Conservation (phyloP, 2,797 vertebrate genomes). For the Pangasius mekongensis region DNA sequence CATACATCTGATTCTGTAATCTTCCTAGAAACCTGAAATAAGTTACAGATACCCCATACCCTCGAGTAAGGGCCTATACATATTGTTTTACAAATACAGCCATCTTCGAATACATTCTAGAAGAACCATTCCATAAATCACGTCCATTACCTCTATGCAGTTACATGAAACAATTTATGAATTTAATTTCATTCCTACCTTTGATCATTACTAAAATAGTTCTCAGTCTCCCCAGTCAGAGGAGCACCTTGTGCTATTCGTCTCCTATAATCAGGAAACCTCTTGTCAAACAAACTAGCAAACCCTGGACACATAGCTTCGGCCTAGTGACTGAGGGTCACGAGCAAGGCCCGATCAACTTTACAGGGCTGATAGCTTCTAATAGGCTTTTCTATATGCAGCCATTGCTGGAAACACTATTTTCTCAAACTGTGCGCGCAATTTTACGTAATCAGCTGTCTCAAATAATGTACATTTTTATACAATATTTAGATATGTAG, state of each 20-base stretch:
- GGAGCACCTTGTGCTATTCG: neutral
- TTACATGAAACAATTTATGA: neutral
- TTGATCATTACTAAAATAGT: neutral
- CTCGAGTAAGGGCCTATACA: neutral
- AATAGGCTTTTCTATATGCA: constrained; percentile 61
- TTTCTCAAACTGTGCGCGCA: neutral
- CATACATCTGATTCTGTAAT: neutral
- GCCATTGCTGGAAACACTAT: neutral
- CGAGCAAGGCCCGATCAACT: neutral
- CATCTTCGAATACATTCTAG: neutral
- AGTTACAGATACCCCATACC: neutral
- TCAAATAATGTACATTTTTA: no score
- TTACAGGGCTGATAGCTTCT: neutral
- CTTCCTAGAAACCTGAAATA: neutral
- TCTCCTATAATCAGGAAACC: neutral
- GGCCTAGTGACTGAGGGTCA: neutral
- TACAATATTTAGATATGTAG: neutral
- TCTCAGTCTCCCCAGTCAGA: neutral
- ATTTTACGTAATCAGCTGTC: neutral
- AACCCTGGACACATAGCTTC: neutral
- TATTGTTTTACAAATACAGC: neutral
- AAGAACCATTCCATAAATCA: neutral
- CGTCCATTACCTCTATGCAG: neutral
- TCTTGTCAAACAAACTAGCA: neutral
- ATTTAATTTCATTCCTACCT: neutral